Evolutionary conservation across 2,113 vertebrate species (phyloP).

Genomic region (Cinclus mexicanus): DNA sequence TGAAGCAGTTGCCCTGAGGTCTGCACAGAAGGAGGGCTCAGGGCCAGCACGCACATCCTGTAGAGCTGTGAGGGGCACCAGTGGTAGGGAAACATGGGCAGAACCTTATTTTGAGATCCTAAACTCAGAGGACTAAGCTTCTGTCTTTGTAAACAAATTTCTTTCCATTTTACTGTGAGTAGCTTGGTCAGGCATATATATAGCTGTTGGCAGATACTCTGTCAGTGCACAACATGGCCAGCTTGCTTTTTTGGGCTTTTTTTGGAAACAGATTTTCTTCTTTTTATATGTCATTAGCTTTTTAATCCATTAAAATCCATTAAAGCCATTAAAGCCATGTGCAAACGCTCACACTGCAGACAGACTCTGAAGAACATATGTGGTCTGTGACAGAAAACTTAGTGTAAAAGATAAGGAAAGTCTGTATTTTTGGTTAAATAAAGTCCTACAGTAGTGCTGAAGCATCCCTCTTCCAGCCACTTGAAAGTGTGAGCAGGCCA

Average conservation of each 20-base stretch:
- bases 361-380: neutral
- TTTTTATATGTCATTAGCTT: neutral
- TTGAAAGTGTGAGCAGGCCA: neutral
- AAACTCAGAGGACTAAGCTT: neutral
- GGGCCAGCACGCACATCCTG: neutral
- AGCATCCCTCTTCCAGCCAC: neutral
- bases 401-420: neutral
- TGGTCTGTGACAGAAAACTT: neutral
- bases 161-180: neutral
- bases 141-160: neutral
- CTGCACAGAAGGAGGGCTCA: neutral
- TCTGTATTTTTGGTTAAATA: neutral
- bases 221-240: neutral
- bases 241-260: neutral
- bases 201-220: neutral
- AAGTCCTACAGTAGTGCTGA: neutral
- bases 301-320: neutral
- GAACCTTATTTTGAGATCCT: neutral
- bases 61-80: rapidly evolving
- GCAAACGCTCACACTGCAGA: neutral
- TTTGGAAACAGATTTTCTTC: neutral
- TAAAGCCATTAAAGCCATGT: neutral
- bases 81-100: neutral
- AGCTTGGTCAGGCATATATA: neutral
- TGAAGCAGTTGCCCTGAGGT: neutral